Percentiles rank a stretch among this genome's conserved stretches.
phyloP scores from a whole-genome alignment of 1,140 invertebrate species.

The Dinoponera quadriceps region DNA sequence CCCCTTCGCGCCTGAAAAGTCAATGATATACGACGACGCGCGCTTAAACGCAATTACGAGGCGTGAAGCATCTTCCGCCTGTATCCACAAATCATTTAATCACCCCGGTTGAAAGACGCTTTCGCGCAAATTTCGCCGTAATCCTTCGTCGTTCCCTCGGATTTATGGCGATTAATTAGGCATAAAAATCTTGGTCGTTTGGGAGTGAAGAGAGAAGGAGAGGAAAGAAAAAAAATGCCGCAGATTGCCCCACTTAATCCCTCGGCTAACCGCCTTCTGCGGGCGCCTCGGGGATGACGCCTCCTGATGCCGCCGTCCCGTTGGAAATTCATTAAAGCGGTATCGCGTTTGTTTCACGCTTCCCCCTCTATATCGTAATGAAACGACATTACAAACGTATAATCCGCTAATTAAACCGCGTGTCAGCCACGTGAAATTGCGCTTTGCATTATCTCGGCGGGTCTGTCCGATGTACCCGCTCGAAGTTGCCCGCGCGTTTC shows the following conservation, averaged over 20 bases:
- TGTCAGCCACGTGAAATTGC: conserved; percentile 23
- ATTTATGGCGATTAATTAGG: conserved; percentile 84
- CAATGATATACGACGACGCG: conserved; percentile 55
- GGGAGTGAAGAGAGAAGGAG: conserved; percentile 41
- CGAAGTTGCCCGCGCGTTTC: no score
- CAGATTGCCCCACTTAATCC: conserved; percentile 84
- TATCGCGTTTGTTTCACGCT: conserved; percentile 79
- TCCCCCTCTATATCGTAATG: conserved; percentile 77
- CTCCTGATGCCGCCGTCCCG: conserved; percentile 78
- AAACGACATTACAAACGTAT: conserved; percentile 81
- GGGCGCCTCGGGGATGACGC: conserved; percentile 76
- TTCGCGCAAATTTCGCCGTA: conserved; percentile 76
- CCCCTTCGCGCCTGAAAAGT: conserved; percentile 34
- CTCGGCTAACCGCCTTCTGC: conserved; percentile 72
- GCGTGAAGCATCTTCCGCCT: conserved; percentile 64
- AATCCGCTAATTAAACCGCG: conserved; percentile 55
- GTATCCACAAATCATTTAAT: conserved; percentile 75
- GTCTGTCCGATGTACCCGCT: no score
- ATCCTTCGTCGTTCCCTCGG: conserved; percentile 75
- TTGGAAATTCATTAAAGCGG: conserved; percentile 82
- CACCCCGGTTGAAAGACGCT: conserved; percentile 69
- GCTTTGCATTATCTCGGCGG: neutral
- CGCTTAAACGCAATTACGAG: conserved; percentile 69
- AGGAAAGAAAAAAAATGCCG: conserved; percentile 78
- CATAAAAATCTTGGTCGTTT: conserved; percentile 80